A percentile compares a stretch with the other conserved stretches of the same genome.
These are phyloP conservation scores for Plutomurus gul DNA, from an alignment of 1,140 invertebrate genomes.

Conservation along the genomic window DNA sequence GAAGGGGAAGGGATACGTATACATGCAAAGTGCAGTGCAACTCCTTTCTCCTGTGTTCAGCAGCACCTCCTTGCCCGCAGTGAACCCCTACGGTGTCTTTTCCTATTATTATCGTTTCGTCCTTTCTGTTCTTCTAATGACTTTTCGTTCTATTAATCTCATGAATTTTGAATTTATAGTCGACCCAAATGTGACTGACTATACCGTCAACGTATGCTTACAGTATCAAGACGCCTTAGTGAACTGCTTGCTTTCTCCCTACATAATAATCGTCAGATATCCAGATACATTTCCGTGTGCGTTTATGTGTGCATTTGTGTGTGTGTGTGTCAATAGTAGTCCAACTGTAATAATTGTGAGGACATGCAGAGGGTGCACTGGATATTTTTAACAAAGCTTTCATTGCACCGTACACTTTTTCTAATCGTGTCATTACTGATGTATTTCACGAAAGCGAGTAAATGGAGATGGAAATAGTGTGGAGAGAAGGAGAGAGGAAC, in stretches of 20 bases:
- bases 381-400: not conserved
- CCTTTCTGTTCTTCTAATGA: conserved; percentile 23
- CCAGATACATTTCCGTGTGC: too few species aligned
- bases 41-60: not conserved
- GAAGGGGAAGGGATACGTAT: not conserved
- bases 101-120: conserved; percentile 19
- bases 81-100: conserved; percentile 32
- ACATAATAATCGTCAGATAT: too few species aligned
- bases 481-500: not conserved
- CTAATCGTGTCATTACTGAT: not conserved
- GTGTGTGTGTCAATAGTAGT: too few species aligned
- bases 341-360: too few species aligned
- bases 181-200: conserved; percentile 6
- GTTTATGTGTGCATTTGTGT: too few species aligned
- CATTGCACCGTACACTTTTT: not conserved
- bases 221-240: not conserved
- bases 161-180: conserved; percentile 31
- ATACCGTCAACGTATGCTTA: not conserved
- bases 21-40: conserved; percentile 1
- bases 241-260: too few species aligned
- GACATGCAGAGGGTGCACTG: not conserved
- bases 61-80: not conserved
- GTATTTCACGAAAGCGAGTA: conserved; percentile 1
- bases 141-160: conserved; percentile 31
- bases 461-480: not conserved